Conservation (phyloP, 2,113 vertebrate species). For the Syrmaticus mikado region DNA sequence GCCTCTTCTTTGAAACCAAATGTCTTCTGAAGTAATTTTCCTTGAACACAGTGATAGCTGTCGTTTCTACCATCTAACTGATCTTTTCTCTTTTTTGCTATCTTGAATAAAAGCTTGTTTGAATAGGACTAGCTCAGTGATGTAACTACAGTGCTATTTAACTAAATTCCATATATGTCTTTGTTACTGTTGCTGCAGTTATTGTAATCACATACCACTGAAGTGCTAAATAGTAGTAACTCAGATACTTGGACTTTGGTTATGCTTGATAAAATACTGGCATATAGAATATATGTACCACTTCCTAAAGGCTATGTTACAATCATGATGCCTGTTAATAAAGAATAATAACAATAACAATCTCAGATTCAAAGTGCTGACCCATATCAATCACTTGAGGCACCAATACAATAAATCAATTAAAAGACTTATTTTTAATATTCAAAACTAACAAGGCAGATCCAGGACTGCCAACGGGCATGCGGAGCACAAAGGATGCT, state of each 20-base stretch:
- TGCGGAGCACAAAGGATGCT: rapidly evolving
- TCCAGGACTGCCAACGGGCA: neutral
- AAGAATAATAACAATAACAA: slow-evolving; percentile 24
- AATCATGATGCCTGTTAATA: slow-evolving; percentile 67
- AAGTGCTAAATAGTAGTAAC: slow-evolving; percentile 63
- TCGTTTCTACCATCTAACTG: slow-evolving; percentile 13
- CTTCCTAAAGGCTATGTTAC: slow-evolving; percentile 70
- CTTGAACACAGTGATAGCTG: slow-evolving; percentile 43
- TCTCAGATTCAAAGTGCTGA: slow-evolving; percentile 64
- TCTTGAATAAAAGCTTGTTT: slow-evolving; percentile 43
- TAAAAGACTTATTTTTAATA: slow-evolving; percentile 4
- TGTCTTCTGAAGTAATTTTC: slow-evolving; percentile 29
- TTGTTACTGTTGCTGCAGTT: slow-evolving; percentile 1
- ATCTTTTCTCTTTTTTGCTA: neutral
- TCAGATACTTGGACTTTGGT: slow-evolving; percentile 70
- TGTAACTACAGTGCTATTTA: slow-evolving; percentile 57
- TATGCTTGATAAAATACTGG: slow-evolving; percentile 65
- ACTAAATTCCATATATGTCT: slow-evolving; percentile 40
- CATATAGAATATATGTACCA: slow-evolving; percentile 58
- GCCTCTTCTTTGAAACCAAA: slow-evolving; percentile 8
- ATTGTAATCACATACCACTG: slow-evolving; percentile 53
- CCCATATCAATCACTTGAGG: slow-evolving; percentile 42
- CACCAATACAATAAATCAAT: slow-evolving; percentile 48
- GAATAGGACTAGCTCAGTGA: slow-evolving; percentile 46
- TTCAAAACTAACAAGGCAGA: neutral